Evolutionary conservation across 2,888 invertebrate genomes (phyloP), one percentile per base, ranked within the genome.

Genomic region (Drosophila pegasa): DNA sequence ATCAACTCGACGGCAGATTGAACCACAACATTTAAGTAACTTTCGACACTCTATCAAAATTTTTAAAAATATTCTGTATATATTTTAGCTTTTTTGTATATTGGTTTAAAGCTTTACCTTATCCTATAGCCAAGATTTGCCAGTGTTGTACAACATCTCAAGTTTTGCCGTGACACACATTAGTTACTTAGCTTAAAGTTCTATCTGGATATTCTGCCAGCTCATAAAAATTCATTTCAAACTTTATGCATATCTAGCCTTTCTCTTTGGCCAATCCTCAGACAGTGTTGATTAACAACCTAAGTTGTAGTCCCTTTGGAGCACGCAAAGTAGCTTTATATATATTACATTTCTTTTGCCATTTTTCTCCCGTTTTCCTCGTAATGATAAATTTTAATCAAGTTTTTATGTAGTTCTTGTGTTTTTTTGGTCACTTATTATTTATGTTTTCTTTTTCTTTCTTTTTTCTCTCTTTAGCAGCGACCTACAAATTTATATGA

Each of bases 401-500:
- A 75, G 58, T 51, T 40, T 54, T 48, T 31, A 43, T 50, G 43
- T n/a, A 29, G 29, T n/a, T 25, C 10, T 35, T 1, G 16, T 25
- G n/a, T 41, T n/a, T 41, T 55, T 40, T 43, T 43, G n/a, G 41
- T 51, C 12, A 38, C 18, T 40, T 18, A 35, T 59, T 20, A 55
- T 55, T 31, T 31, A 40, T 54, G 14, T 54, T 54, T 50, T 22
- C 12, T 27, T 58, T 2, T 31, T 25, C 9, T 0, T 25, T 3
- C 29, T 2, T 8, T 40, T 33, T 45, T 22, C 38, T 22, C 10
- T 55, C 52, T 16, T 41, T 14, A 14, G 9, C 47, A n/a, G 56
- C 52, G 55, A 68, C 61, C 69, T 61, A 70, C 52, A 71, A 59
- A 71, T 71, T 70, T 71, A 64, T 71, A 71, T 64, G 56, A 55